These are phyloP conservation scores for Ormyrus labotus DNA, from an alignment of 2,888 invertebrate genomes.

Conservation along the genomic window DNA sequence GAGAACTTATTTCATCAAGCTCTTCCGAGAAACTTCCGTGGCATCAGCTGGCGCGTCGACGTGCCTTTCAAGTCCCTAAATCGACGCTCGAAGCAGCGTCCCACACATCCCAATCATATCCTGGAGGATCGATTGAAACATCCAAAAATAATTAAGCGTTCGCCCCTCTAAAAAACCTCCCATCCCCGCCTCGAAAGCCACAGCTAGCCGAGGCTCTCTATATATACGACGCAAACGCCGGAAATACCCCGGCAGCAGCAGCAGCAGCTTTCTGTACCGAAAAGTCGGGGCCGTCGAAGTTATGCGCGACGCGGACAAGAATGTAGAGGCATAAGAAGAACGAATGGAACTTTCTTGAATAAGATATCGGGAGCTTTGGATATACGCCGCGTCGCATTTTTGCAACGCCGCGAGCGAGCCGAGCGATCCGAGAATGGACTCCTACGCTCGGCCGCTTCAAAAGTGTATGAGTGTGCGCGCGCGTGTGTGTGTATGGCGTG, in stretches of 20 bases:
- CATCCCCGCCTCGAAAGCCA: not conserved
- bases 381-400: slow-evolving; percentile 3
- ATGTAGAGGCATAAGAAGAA: slow-evolving; percentile 70
- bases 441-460: slow-evolving; percentile 1
- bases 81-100: not conserved
- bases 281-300: slow-evolving; percentile 62
- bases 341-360: slow-evolving; percentile 74
- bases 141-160: slow-evolving; percentile 35
- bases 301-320: slow-evolving; percentile 72
- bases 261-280: not conserved
- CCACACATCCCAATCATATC: not conserved
- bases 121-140: slow-evolving; percentile 33
- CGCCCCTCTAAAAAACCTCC: not conserved
- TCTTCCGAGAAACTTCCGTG: not conserved
- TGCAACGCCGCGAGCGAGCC: slow-evolving; percentile 14
- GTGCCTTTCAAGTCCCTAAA: not conserved
- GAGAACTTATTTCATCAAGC: not conserved
- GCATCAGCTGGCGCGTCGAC: slow-evolving; percentile 31
- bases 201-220: not conserved
- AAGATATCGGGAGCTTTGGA: slow-evolving; percentile 68
- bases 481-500: not conserved
- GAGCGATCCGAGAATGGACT: slow-evolving; percentile 5
- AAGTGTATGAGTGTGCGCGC: not conserved
- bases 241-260: slow-evolving; percentile 33
- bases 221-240: slow-evolving; percentile 38